These are phyloP conservation scores for Xiphorhynchus erythropygius DNA, from an alignment of 2,797 vertebrate species.

Conservation along the genomic window DNA sequence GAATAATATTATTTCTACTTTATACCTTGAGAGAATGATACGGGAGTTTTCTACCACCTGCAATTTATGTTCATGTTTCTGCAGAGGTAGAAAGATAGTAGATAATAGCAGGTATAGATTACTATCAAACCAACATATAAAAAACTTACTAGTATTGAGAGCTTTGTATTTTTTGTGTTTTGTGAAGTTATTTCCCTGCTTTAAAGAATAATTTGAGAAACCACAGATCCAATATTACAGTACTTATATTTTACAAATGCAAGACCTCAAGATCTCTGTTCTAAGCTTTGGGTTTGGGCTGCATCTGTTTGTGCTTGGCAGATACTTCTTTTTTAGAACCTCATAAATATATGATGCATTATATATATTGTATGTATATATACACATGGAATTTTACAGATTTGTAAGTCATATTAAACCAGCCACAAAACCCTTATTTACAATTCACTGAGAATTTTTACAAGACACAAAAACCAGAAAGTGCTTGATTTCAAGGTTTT, in stretches of 20 bases:
- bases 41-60: not conserved
- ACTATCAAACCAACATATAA: not conserved
- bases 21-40: not conserved
- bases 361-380: too few relatives aligned
- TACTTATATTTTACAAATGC: not conserved
- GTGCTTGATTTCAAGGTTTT: not conserved
- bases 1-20: not conserved
- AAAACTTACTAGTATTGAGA: not conserved
- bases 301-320: not conserved
- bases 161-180: not conserved
- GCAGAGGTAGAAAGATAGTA: not conserved
- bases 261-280: not conserved
- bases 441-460: not conserved
- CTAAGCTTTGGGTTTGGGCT: not conserved
- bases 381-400: not conserved
- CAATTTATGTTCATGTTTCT: not conserved
- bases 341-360: too few relatives aligned
- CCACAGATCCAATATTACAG: rapidly evolving
- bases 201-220: not conserved
- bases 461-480: not conserved
- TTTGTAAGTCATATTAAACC: not conserved
- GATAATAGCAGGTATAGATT: not conserved
- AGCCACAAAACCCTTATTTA: not conserved
- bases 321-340: not conserved
- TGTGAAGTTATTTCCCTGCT: not conserved